A percentile compares a stretch with the other conserved stretches of the same genome.
Evolutionary conservation across 1,140 invertebrate species (phyloP).

Genomic region (Rhopalosiphum maidis): DNA sequence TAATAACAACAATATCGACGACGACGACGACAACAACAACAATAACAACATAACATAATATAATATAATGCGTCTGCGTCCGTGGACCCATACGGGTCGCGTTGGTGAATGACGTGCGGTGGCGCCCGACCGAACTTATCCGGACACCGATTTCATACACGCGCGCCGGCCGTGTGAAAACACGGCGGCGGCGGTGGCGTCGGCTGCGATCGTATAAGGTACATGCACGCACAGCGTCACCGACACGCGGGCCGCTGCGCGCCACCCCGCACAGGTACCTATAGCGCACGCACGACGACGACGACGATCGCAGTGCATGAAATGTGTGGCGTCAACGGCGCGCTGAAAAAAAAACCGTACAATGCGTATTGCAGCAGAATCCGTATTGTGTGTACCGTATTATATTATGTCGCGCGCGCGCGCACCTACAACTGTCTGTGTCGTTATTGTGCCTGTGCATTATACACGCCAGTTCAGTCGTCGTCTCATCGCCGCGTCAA

Average conservation of each 20-base stretch:
- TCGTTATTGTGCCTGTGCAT: no score
- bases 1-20: neutral
- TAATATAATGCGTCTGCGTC: conserved; percentile 8
- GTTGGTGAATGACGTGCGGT: conserved; percentile 1
- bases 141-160: neutral
- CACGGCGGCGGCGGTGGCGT: neutral
- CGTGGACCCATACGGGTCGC: neutral
- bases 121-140: conserved; percentile 37
- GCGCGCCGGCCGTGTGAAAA: neutral
- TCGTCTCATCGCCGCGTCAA: no score
- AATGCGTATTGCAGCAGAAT: neutral
- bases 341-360: neutral
- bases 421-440: no score
- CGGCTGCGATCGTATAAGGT: neutral
- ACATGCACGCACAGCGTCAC: neutral
- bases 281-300: neutral
- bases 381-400: neutral
- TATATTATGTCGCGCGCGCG: no score
- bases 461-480: no score
- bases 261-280: no score
- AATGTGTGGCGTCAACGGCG: neutral
- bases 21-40: no score
- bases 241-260: no score
- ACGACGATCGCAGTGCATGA: neutral
- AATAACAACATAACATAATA: neutral